Percentiles rank a stretch among this genome's conserved stretches.
phyloP scores from a whole-genome alignment of 2,888 invertebrate genomes.

The Drosophila paranaensis region DNA sequence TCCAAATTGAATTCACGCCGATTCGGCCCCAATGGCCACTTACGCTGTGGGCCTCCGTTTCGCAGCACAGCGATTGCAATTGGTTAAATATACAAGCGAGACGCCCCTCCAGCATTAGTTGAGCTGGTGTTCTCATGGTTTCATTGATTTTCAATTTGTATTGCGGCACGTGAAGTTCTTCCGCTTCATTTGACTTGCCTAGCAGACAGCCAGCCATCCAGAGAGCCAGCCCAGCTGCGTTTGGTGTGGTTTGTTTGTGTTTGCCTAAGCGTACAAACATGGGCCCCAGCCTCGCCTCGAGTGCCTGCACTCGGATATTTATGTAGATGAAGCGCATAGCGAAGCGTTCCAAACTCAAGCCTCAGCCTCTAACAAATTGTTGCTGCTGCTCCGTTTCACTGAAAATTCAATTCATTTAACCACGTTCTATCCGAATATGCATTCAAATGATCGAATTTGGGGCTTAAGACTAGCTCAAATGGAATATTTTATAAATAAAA shows the following conservation, averaged over 20 bases:
- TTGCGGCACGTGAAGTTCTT: constrained; percentile 74
- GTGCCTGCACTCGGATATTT: constrained; percentile 35
- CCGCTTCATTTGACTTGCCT: constrained; percentile 63
- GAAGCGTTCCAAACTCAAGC: constrained; percentile 15
- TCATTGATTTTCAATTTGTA: constrained; percentile 76
- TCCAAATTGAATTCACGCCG: constrained; percentile 54
- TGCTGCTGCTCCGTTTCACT: constrained; percentile 1
- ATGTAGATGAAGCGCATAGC: constrained; percentile 41
- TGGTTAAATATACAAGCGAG: constrained; percentile 47
- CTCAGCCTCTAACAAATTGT: constrained; percentile 2
- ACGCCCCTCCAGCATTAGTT: constrained; percentile 8
- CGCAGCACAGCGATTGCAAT: constrained; percentile 50
- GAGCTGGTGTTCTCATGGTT: constrained; percentile 37
- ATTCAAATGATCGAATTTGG: constrained; percentile 8
- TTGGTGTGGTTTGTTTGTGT: constrained; percentile 34
- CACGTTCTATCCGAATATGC: constrained; percentile 12
- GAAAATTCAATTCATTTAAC: constrained; percentile 66
- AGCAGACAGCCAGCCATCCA: constrained; percentile 12
- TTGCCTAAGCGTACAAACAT: constrained; percentile 69
- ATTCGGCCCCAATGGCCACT: constrained; percentile 35
- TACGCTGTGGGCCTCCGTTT: constrained; percentile 41
- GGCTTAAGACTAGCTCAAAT: neutral
- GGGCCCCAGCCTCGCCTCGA: constrained; percentile 8
- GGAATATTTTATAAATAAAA: constrained; percentile 1
- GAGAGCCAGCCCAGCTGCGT: constrained; percentile 5